Evolutionary conservation across 2,113 vertebrate species (phyloP).

Genomic region (Thalassoma bifasciatum): DNA sequence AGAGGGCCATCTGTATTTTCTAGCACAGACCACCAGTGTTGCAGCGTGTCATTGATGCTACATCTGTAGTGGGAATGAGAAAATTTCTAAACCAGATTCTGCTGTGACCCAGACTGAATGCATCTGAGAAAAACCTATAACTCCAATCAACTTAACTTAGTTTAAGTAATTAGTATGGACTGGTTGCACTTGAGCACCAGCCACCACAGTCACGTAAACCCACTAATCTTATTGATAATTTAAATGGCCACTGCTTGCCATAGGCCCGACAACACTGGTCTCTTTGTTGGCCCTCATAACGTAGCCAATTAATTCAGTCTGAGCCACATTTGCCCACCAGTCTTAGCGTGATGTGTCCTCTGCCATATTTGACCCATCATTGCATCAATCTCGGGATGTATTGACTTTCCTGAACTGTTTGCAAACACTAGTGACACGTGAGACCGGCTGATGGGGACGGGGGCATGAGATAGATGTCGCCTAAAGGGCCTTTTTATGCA

Average conservation of each 20-base stretch:
- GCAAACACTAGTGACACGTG: constrained; percentile 62
- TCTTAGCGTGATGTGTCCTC: constrained; percentile 43
- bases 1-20: constrained; percentile 46
- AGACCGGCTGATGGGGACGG: constrained; percentile 32
- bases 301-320: constrained; percentile 40
- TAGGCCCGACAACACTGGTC: constrained; percentile 13
- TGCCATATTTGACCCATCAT: constrained; percentile 36
- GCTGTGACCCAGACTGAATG: constrained; percentile 5
- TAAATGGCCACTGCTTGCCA: constrained; percentile 37
- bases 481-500: constrained; percentile 31
- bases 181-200: constrained; percentile 33
- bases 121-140: constrained; percentile 6
- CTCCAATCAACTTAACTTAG: constrained; percentile 35
- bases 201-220: constrained; percentile 42
- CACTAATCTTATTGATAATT: constrained; percentile 49
- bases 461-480: constrained; percentile 23
- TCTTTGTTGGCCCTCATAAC: constrained; percentile 48
- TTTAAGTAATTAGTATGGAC: constrained; percentile 47
- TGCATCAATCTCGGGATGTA: constrained; percentile 45
- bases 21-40: constrained; percentile 44
- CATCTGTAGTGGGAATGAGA: constrained; percentile 27
- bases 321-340: constrained; percentile 6
- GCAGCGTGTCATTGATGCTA: constrained; percentile 25
- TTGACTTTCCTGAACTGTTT: constrained; percentile 61
- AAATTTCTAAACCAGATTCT: constrained; percentile 18